Conservation (phyloP, 1,140 invertebrate species). For the Contarinia nasturtii region DNA sequence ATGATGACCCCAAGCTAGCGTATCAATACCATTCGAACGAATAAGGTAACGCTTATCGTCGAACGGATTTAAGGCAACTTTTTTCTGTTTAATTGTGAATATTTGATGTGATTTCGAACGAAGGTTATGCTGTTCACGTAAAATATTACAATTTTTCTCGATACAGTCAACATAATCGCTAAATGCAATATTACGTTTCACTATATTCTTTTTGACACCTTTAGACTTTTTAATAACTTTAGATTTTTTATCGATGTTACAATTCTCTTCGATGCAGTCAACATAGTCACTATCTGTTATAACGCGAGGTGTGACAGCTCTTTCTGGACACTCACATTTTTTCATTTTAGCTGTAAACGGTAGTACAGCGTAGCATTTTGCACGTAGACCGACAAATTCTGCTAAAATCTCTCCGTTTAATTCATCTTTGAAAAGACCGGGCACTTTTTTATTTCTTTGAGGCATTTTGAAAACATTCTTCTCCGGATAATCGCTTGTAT, state of each 20-base stretch:
- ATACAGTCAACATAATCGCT: background rate
- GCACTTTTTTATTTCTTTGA: slow-evolving; percentile 5
- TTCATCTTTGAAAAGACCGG: slow-evolving; percentile 7
- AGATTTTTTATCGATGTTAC: slow-evolving; percentile 3
- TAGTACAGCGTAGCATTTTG: slow-evolving; percentile 3
- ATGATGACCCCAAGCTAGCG: too few species aligned
- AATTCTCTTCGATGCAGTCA: slow-evolving; percentile 1
- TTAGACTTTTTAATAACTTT: slow-evolving; percentile 6
- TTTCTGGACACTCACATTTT: too few species aligned
- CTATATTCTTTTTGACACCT: background rate
- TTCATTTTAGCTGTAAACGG: too few species aligned
- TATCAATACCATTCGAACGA: too few species aligned
- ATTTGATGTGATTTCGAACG: too few species aligned
- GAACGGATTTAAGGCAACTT: too few species aligned
- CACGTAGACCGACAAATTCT: slow-evolving; percentile 7
- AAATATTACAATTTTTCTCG: too few species aligned
- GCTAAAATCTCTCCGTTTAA: slow-evolving; percentile 6
- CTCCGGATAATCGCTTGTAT: slow-evolving; percentile 10
- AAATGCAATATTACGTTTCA: slow-evolving; percentile 1
- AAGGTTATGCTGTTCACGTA: too few species aligned
- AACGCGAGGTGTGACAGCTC: too few species aligned
- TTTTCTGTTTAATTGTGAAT: too few species aligned
- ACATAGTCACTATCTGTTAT: background rate
- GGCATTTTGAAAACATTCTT: slow-evolving; percentile 2
- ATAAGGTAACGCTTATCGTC: too few species aligned